These are phyloP conservation scores for Drosophila hydei DNA, from an alignment of 1,140 invertebrate species.

Conservation along the genomic window DNA sequence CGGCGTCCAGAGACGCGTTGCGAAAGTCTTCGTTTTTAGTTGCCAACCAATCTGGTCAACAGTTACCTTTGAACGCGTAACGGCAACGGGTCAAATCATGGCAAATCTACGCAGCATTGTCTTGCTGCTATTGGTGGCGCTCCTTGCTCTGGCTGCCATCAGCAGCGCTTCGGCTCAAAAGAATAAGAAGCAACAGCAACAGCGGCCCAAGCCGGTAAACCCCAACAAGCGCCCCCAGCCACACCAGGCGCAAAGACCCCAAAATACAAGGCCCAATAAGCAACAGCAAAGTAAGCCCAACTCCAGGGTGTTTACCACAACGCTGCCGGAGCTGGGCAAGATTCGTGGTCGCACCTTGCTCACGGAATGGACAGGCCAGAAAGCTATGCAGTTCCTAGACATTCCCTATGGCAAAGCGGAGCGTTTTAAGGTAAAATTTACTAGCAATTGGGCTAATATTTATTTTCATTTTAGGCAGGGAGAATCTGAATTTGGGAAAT, in stretches of 20 bases:
- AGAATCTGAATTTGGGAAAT: too few species aligned
- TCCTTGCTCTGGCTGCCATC: slow-evolving; percentile 38
- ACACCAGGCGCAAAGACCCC: slow-evolving; percentile 33
- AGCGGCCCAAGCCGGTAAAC: slow-evolving; percentile 30
- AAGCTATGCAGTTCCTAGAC: slow-evolving; percentile 74
- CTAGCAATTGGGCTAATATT: background rate
- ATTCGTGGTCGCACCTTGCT: slow-evolving; percentile 62
- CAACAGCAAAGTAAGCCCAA: slow-evolving; percentile 15
- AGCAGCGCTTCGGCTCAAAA: slow-evolving; percentile 42
- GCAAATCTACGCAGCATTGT: slow-evolving; percentile 49
- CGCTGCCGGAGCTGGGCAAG: slow-evolving; percentile 66
- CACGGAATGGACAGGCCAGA: slow-evolving; percentile 72
- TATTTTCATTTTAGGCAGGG: too few species aligned
- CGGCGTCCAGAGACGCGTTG: background rate
- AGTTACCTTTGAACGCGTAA: slow-evolving; percentile 38
- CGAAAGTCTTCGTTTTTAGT: slow-evolving; percentile 69
- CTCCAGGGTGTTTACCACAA: slow-evolving; percentile 41
- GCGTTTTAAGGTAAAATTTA: slow-evolving; percentile 70
- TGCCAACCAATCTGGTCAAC: slow-evolving; percentile 13
- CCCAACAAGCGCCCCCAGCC: slow-evolving; percentile 49
- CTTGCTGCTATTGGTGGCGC: slow-evolving; percentile 50
- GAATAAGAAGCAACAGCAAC: slow-evolving; percentile 30
- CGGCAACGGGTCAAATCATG: slow-evolving; percentile 42
- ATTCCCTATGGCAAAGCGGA: slow-evolving; percentile 76
- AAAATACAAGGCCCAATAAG: slow-evolving; percentile 31